These are phyloP conservation scores for Microctonus hyperodae DNA, from an alignment of 2,888 invertebrate species.

Conservation along the genomic window DNA sequence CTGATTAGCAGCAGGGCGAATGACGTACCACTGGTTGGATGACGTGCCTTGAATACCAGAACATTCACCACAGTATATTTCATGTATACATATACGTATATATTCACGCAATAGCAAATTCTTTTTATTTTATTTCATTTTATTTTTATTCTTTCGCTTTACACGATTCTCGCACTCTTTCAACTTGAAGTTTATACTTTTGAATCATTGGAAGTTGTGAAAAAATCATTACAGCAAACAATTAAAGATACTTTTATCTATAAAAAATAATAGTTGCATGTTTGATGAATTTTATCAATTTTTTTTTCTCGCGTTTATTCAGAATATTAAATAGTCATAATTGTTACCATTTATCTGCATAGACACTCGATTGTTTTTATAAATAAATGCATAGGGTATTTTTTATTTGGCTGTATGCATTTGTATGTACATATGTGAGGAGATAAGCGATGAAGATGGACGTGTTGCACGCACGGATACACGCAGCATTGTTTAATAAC, in stretches of 20 bases:
- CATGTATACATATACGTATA: not conserved
- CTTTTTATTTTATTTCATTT: not conserved
- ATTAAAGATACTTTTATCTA: slow-evolving; percentile 15
- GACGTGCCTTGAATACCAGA: slow-evolving; percentile 60
- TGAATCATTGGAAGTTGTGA: slow-evolving; percentile 21
- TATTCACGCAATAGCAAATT: not conserved
- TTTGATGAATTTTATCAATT: slow-evolving; percentile 10
- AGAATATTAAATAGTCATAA: no score
- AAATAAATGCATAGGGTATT: not conserved
- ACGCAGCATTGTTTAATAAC: slow-evolving; percentile 46
- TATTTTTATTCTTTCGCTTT: not conserved
- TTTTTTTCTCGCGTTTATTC: not conserved
- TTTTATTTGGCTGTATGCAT: no score
- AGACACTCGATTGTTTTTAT: slow-evolving; percentile 12
- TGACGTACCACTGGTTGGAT: slow-evolving; percentile 62
- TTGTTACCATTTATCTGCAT: no score
- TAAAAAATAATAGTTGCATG: not conserved
- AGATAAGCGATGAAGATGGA: slow-evolving; percentile 13
- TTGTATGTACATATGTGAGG: slow-evolving; percentile 6
- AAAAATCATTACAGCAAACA: slow-evolving; percentile 24
- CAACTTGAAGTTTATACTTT: slow-evolving; percentile 27
- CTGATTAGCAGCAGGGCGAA: slow-evolving; percentile 63
- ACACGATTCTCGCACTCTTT: slow-evolving; percentile 1
- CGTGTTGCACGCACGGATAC: slow-evolving; percentile 13
- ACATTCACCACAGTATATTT: slow-evolving; percentile 16